These are phyloP conservation scores for Archocentrus centrarchus DNA, from an alignment of 2,113 vertebrate genomes.

Conservation along the genomic window DNA sequence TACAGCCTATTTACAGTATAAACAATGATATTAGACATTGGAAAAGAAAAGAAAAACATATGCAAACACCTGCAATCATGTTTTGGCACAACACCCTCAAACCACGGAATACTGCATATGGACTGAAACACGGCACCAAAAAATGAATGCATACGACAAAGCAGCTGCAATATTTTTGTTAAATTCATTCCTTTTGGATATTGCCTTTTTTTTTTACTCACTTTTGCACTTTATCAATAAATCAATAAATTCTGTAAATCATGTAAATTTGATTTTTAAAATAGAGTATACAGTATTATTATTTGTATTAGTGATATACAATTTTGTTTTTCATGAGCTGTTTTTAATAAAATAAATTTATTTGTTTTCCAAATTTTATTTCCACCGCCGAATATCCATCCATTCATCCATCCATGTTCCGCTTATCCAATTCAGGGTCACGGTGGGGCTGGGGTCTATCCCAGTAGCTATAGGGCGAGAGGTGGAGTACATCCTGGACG, in stretches of 20 bases:
- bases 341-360: not conserved
- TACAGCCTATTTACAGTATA: not conserved
- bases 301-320: not conserved
- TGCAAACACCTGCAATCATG: not conserved
- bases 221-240: not conserved
- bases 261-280: not conserved
- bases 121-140: not conserved
- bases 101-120: not conserved
- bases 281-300: not conserved
- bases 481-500: too few species aligned
- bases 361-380: not conserved
- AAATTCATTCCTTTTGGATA: not conserved
- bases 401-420: too few species aligned
- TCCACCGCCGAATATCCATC: not conserved
- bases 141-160: too few species aligned
- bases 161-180: not conserved
- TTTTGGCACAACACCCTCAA: not conserved
- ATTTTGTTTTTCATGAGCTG: not conserved
- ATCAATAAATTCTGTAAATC: too few species aligned
- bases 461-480: too few species aligned
- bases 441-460: too few species aligned
- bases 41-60: not conserved
- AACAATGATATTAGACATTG: not conserved
- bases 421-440: too few species aligned
- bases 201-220: not conserved